Evolutionary conservation across 2,888 invertebrate species (phyloP), one percentile per base, ranked within the genome.

Genomic region (Timandra comae): DNA sequence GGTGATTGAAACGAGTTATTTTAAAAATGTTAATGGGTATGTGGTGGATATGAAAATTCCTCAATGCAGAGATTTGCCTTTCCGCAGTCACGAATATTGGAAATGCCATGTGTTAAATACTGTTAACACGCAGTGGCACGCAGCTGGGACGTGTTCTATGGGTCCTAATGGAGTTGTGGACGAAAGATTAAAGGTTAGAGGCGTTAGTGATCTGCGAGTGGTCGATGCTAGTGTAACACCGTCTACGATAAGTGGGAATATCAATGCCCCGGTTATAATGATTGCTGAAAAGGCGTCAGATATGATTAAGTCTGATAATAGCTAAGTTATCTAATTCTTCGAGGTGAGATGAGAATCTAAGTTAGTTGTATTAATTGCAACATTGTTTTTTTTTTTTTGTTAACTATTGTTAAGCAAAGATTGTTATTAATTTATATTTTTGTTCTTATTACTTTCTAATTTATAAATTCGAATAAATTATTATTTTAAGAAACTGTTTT

Each of bases 151-250:
- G 1, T 68, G 69, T 41, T 49, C 62, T 0, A 73, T 73, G 72
- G 72, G 70, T 2, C 46, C 55, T 0, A 9, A 24, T 3, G 62
- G 57, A 0, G 71, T 73, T 0, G 57, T 72, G 0, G 69, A 74
- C 30, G 57, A 57, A 8, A 51, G 50, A 16, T 38, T 75, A 7
- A 43, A 47, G 7, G 88, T 89, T 0, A 67, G 87, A 48, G 90
- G 90, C 0, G 69, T 90, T 0, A 65, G 77, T 33, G 69, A 81
- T 2, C 61, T 91, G 2, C 65, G 91, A 26, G 89, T 91, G 1
- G 88, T 89, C 5, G 91, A 91, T 43, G 88, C 89, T 0, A 89
- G 89, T 38, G 74, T 91, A 13, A 90, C 91, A 87, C 91, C 90
- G 0, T 66, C 69, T 8, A 87, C 88, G 1, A 69, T 79, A 0